These are phyloP conservation scores for Bothrops jararaca DNA, from an alignment of 2,113 vertebrate species.

Conservation along the genomic window DNA sequence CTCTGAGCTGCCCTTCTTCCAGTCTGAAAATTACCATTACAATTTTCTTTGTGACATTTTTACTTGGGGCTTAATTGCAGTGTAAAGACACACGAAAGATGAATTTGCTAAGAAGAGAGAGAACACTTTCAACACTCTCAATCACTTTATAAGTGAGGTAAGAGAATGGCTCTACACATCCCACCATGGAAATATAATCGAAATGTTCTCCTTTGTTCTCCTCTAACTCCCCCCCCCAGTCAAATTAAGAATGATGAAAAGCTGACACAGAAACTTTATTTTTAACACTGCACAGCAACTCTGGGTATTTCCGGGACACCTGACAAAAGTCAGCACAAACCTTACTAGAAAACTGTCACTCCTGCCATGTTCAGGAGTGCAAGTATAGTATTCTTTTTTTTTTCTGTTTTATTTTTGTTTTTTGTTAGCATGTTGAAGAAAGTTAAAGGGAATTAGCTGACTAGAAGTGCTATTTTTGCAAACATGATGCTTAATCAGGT, in stretches of 20 bases:
- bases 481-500: conserved; percentile 37
- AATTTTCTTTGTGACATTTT: not conserved
- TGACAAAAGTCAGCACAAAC: not conserved
- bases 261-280: not conserved
- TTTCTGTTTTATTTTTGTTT: not conserved
- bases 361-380: not conserved
- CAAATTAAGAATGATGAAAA: not conserved
- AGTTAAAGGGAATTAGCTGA: conserved; percentile 39
- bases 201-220: not conserved
- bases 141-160: not conserved
- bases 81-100: not conserved
- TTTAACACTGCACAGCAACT: not conserved
- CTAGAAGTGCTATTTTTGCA: conserved; percentile 36
- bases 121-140: not conserved
- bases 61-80: not conserved
- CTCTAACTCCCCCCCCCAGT: not conserved
- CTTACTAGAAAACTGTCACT: not conserved
- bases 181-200: not conserved
- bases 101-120: not conserved
- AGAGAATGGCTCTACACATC: not conserved
- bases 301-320: not conserved
- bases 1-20: not conserved
- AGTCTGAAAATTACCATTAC: not conserved
- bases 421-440: not conserved
- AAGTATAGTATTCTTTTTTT: not conserved